These are phyloP conservation scores for Diplazon laetatorius DNA, from an alignment of 2,888 invertebrate species.

Conservation along the genomic window DNA sequence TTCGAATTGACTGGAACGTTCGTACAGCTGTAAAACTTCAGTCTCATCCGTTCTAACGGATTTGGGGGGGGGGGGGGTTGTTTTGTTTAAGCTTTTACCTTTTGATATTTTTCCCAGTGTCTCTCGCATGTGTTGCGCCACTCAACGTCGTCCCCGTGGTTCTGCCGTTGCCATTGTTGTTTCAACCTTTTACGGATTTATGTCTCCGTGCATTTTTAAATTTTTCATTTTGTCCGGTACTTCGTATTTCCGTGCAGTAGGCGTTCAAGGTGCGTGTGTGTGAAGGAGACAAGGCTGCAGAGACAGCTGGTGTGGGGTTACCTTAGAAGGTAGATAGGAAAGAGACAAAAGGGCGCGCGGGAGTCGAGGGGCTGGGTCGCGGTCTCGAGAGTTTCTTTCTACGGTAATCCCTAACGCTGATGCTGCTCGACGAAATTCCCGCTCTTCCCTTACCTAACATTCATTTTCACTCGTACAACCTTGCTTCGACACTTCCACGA, in stretches of 20 bases:
- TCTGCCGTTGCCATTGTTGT: slow-evolving; percentile 26
- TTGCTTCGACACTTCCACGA: neutral
- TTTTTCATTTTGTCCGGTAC: slow-evolving; percentile 73
- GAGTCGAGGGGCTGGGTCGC: neutral
- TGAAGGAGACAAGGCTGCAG: slow-evolving; percentile 2
- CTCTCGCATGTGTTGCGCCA: slow-evolving; percentile 10
- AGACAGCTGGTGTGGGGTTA: slow-evolving; percentile 29
- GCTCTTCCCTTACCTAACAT: slow-evolving; percentile 10
- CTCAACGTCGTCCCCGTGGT: neutral
- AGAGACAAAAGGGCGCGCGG: neutral
- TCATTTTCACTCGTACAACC: slow-evolving; percentile 27
- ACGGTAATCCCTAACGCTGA: neutral
- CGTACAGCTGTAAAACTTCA: neutral
- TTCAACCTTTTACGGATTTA: slow-evolving; percentile 54
- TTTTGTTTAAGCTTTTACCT: slow-evolving; percentile 62
- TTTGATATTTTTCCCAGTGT: slow-evolving; percentile 53
- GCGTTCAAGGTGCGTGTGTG: neutral
- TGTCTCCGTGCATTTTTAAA: slow-evolving; percentile 67
- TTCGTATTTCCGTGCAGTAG: slow-evolving; percentile 70
- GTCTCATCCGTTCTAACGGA: neutral
- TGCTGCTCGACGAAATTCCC: slow-evolving; percentile 22
- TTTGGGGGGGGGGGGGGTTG: slow-evolving; percentile 63
- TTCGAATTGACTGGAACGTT: neutral
- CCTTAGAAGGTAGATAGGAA: slow-evolving; percentile 43
- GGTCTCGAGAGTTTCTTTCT: slow-evolving; percentile 57